Base-by-base conservation (phyloP, 2,113 vertebrate species). In the Ranitomeya variabilis region DNA sequence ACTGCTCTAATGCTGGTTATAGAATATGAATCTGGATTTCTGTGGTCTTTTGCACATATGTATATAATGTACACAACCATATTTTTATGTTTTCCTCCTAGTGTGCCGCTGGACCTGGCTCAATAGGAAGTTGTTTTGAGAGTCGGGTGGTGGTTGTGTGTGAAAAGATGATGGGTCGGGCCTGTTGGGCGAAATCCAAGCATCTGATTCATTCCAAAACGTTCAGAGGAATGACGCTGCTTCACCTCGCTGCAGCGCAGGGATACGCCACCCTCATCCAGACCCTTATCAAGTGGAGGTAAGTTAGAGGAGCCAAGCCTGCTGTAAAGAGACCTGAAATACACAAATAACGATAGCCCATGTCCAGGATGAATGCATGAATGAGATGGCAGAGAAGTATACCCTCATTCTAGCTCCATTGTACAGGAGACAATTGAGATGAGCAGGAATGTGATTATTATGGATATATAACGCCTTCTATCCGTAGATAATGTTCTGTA, bases 281-380 rank as follows among this genome's bases (percentile, higher is more conserved):
- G 95, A 99, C 98, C 79, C 98, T 99, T 93, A 99, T 99, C 95
- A 99, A 99, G 66, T 99, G 98, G 98, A 97, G 98, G 98, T 99
- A 93, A 97, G 97, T 99, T 93, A 13, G 69, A 77, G 6, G n/a
- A 19, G 11, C 26, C 59, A n/a, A 78, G 45, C 12, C 21, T 37
- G 26, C 6, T 37, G 31, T 23, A 69, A 69, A 69, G 67, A 12
- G 15, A 69, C 11, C 23, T 45, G 73, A 18, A 21, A 52, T 76
- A 21, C 11, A 45, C 37, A 16, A 73, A 11, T 6, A 19, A n/a
- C 3, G 21, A n/a, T 64, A n/a, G 16, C 69, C 16, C 26, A 16
- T 37, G 6, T 31, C 26, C 26, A 37, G 23, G 69, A 6, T 73
- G 26, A 37, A 73, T 37, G 26, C 7, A 45, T 45, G 3, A 45